Evolutionary conservation across 2,888 invertebrate species (phyloP).

Genomic region (Drosophila atripex): DNA sequence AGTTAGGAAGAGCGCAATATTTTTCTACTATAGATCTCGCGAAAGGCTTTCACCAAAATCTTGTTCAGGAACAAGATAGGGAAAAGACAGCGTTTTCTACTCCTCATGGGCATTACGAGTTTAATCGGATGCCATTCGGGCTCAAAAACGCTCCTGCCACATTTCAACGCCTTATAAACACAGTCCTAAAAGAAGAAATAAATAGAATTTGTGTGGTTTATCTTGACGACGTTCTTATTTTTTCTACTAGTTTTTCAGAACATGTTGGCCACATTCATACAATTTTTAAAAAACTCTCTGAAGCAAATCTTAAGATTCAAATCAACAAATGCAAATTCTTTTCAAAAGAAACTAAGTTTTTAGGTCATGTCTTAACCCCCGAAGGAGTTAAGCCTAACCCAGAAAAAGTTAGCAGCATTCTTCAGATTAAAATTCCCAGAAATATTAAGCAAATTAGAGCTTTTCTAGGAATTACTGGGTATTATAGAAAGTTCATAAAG

Average conservation of each 20-base stretch:
- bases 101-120: slow-evolving; percentile 36
- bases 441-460: slow-evolving; percentile 36
- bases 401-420: slow-evolving; percentile 19
- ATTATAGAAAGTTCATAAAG: slow-evolving; percentile 17
- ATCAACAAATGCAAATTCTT: slow-evolving; percentile 25
- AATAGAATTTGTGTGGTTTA: slow-evolving; percentile 16
- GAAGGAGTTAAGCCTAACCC: slow-evolving; percentile 5
- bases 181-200: slow-evolving; percentile 11
- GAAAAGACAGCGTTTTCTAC: slow-evolving; percentile 54
- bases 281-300: slow-evolving; percentile 19
- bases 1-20: slow-evolving; percentile 61
- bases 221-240: slow-evolving; percentile 24
- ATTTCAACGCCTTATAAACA: slow-evolving; percentile 23
- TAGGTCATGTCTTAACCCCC: neutral
- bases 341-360: slow-evolving; percentile 1
- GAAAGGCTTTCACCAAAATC: slow-evolving; percentile 47
- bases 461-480: slow-evolving; percentile 33
- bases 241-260: slow-evolving; percentile 40
- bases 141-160: slow-evolving; percentile 24
- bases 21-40: slow-evolving; percentile 53
- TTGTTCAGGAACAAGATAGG: slow-evolving; percentile 40
- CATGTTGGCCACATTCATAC: neutral
- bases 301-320: slow-evolving; percentile 17
- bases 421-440: slow-evolving; percentile 24
- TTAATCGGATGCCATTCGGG: slow-evolving; percentile 23